Percentiles rank a stretch among this genome's conserved stretches.
These are phyloP conservation scores for Rhynchomys soricoides DNA, from an alignment of 2,113 vertebrate species.

Conservation along the genomic window DNA sequence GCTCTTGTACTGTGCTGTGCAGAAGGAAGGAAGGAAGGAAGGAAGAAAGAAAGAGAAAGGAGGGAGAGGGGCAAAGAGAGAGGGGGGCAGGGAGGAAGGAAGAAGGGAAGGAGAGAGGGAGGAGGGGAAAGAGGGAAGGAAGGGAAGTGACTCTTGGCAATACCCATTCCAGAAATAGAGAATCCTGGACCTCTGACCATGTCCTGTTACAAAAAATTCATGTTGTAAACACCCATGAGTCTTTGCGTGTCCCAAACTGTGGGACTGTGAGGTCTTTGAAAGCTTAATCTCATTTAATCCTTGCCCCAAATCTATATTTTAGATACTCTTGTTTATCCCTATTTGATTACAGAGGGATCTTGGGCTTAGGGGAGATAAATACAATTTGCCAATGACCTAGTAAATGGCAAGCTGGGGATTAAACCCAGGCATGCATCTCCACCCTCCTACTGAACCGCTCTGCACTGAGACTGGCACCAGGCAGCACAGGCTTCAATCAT, in stretches of 20 bases:
- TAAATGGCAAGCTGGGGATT: background rate
- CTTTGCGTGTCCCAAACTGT: too few relatives aligned
- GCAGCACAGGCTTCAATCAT: background rate
- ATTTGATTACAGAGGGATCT: background rate
- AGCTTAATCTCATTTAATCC: background rate
- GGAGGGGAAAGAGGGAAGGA: background rate
- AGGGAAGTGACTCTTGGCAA: background rate
- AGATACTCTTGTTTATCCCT: background rate
- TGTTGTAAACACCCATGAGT: background rate
- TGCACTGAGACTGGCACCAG: rapidly evolving
- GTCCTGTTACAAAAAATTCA: background rate
- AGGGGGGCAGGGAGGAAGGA: background rate
- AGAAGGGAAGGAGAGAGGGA: rapidly evolving
- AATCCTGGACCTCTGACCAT: background rate
- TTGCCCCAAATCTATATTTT: background rate
- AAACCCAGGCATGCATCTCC: background rate
- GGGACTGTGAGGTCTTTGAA: background rate
- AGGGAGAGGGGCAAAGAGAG: background rate
- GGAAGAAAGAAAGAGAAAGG: too few relatives aligned
- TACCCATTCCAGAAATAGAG: background rate
- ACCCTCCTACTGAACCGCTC: too few relatives aligned
- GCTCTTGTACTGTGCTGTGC: background rate
- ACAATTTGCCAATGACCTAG: background rate
- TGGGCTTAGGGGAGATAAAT: background rate
- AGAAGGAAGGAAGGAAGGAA: background rate